Base-by-base conservation (phyloP, 2,888 invertebrate genomes). In the Drosophila lutescens region DNA sequence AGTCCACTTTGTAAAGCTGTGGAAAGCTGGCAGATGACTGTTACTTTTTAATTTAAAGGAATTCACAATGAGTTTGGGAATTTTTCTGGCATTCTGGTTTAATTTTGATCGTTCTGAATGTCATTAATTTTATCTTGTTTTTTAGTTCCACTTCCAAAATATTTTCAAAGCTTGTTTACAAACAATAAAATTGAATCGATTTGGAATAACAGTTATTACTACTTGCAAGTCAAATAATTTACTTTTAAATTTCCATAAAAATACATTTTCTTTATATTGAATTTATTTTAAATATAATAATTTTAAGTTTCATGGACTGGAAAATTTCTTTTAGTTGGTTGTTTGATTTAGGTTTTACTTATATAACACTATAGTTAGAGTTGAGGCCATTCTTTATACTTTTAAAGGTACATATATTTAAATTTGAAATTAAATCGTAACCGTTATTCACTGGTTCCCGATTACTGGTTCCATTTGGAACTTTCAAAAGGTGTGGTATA, bases 11-110 rank as follows among this genome's bases (percentile, higher is more conserved):
- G 54, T 54, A 54, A 34, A n/a, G 2, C 7, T 17, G 46, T 53
- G 65, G 46, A 66, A 65, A 53, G 36, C 32, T 65, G 53, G 20
- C 43, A 6, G 41, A 36, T 50, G 23, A 23, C 38, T 40, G 38
- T n/a, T 38, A 17, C 20, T 26, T 36, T 62, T n/a, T 32, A 30
- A 20, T 61, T 47, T 57, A 23, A 10, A 20, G 15, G 9, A 59
- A 43, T 43, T 54, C 10, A 34, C 17, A n/a, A 26, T 63, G 58
- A 59, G 9, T 63, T 32, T 49, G 17, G 13, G 13, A 26, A 32
- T 26, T 43, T 47, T 54, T 26, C 6, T 10, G 43, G 15, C 13
- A 9, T 32, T 41, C 43, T 17, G 32, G 34, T 43, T 55, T 43
- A 8, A 2, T 30, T 2, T 30, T 8, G 30, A 26, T 9, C 9